phyloP scores from a whole-genome alignment of 2,888 invertebrate genomes.

The Orchestes rusci region DNA sequence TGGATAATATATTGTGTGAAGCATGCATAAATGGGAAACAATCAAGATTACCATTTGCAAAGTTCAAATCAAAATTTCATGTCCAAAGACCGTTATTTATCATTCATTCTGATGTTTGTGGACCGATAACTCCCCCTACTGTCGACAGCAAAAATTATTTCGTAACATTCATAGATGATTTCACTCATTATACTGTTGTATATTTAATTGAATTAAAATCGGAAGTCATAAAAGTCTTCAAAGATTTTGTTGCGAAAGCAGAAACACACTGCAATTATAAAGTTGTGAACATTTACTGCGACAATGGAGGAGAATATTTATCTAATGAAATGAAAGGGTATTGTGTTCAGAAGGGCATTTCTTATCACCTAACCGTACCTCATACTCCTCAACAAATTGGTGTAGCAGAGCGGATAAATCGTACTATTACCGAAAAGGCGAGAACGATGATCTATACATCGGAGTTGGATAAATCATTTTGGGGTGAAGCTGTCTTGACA shows the following conservation, averaged over 20 bases:
- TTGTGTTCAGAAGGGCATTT: too few species aligned
- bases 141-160: slow-evolving; percentile 19
- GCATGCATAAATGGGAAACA: slow-evolving; percentile 15
- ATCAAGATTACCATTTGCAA: slow-evolving; percentile 13
- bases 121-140: slow-evolving; percentile 34
- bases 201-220: too few species aligned
- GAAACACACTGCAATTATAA: not conserved
- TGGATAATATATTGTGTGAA: slow-evolving; percentile 6
- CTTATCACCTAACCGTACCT: too few species aligned
- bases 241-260: not conserved
- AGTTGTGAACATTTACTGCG: slow-evolving; percentile 20
- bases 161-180: slow-evolving; percentile 7
- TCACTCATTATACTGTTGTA: slow-evolving; percentile 5
- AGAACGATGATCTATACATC: too few species aligned
- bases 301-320: too few species aligned
- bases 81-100: slow-evolving; percentile 30
- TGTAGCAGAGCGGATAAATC: too few species aligned
- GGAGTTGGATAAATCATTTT: slow-evolving; percentile 35
- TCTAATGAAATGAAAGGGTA: too few species aligned
- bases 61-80: slow-evolving; percentile 29
- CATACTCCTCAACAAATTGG: too few species aligned
- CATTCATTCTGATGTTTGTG: too few species aligned
- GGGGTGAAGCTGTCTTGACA: slow-evolving; percentile 38
- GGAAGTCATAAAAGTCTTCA: too few species aligned
- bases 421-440: too few species aligned